Conservation (phyloP, 2,888 invertebrate species). For the Anagyrus pseudococci region DNA sequence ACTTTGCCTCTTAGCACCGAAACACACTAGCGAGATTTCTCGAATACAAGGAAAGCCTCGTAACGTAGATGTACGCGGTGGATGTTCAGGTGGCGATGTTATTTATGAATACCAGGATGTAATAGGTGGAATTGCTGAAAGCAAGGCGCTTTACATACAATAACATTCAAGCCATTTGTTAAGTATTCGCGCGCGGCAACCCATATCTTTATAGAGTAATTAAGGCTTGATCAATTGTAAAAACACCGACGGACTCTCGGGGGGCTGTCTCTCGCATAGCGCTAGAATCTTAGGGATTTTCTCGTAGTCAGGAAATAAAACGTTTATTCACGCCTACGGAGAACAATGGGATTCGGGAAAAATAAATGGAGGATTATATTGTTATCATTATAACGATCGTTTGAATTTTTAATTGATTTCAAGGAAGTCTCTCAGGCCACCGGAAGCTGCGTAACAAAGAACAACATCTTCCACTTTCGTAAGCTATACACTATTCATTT, state of each 20-base stretch:
- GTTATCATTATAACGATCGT: constrained; percentile 39
- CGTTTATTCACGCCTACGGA: constrained; percentile 33
- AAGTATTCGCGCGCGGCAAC: constrained; percentile 12
- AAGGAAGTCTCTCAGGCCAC: constrained; percentile 33
- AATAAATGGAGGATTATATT: constrained; percentile 37
- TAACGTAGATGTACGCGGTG: neutral
- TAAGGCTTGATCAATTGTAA: constrained; percentile 29
- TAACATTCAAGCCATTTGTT: constrained; percentile 32
- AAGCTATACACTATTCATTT: constrained; percentile 38
- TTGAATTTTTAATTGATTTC: constrained; percentile 41
- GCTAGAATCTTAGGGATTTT: constrained; percentile 20
- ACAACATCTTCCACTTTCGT: constrained; percentile 33
- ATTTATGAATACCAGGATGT: constrained; percentile 24
- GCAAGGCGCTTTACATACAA: constrained; percentile 30
- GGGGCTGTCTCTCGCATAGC: too few species aligned
- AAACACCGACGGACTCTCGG: constrained; percentile 32
- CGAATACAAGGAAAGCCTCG: neutral
- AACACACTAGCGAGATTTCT: neutral
- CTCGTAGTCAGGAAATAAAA: constrained; percentile 38
- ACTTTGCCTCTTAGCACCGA: constrained; percentile 19
- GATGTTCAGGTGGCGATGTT: neutral
- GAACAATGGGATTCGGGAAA: constrained; percentile 38
- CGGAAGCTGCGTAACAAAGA: constrained; percentile 35
- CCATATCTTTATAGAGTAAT: constrained; percentile 25
- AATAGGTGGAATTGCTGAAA: constrained; percentile 4